Conservation (phyloP, 2,888 invertebrate species). For the Stegana nigrithorax region DNA sequence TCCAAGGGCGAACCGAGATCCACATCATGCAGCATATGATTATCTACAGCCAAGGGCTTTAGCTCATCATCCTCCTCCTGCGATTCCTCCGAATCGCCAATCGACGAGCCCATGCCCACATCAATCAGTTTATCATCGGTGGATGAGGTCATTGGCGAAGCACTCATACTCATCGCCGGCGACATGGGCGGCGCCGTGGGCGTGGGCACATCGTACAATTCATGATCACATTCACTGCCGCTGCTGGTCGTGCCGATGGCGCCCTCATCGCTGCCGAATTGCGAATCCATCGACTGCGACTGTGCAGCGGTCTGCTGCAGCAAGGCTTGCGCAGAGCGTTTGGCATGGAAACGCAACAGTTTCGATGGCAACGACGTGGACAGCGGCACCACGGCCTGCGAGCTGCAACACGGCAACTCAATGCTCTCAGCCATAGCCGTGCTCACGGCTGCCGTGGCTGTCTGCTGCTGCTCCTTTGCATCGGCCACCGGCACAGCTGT, state of each 20-base stretch:
- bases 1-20: constrained; percentile 37
- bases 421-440: background rate
- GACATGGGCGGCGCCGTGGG: constrained; percentile 48
- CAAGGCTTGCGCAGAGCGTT: constrained; percentile 58
- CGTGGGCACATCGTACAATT: constrained; percentile 32
- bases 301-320: constrained; percentile 49
- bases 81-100: constrained; percentile 63
- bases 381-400: constrained; percentile 61
- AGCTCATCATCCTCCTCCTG: constrained; percentile 68
- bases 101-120: constrained; percentile 61
- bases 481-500: constrained; percentile 50
- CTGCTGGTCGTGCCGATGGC: constrained; percentile 22
- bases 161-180: constrained; percentile 37
- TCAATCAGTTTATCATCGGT: constrained; percentile 56
- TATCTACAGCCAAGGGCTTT: constrained; percentile 67
- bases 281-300: constrained; percentile 50
- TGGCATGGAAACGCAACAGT: constrained; percentile 61
- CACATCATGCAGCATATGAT: constrained; percentile 62
- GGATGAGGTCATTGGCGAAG: too few species aligned
- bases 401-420: constrained; percentile 49
- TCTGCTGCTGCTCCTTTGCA: constrained; percentile 14
- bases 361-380: constrained; percentile 65
- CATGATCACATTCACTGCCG: constrained; percentile 32
- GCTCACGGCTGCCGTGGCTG: background rate
- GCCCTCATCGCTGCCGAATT: constrained; percentile 54